phyloP scores from a whole-genome alignment of 2,888 invertebrate species.

The Drosophila gaucha region DNA sequence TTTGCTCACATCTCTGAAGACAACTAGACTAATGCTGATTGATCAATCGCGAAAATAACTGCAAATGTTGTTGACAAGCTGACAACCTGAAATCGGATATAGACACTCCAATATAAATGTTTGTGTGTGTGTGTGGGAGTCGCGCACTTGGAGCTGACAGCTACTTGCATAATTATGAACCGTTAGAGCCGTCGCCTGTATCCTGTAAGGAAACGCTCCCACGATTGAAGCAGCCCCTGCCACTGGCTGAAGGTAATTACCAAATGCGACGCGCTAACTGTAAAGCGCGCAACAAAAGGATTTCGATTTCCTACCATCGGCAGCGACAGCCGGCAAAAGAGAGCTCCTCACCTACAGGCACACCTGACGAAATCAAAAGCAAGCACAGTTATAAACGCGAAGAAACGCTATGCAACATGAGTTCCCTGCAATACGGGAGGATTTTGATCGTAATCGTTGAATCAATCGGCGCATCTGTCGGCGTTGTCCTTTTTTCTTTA shows the following conservation, averaged over 20 bases:
- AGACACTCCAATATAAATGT: slow-evolving; percentile 1
- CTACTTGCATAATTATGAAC: slow-evolving; percentile 69
- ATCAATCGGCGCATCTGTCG: slow-evolving; percentile 73
- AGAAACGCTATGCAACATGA: slow-evolving; percentile 51
- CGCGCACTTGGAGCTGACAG: slow-evolving; percentile 34
- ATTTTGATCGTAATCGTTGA: slow-evolving; percentile 41
- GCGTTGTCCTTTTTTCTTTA: slow-evolving; percentile 45
- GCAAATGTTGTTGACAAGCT: slow-evolving; percentile 35
- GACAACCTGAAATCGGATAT: slow-evolving; percentile 34
- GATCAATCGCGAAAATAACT: slow-evolving; percentile 51
- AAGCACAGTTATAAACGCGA: slow-evolving; percentile 65
- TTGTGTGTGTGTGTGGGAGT: slow-evolving; percentile 16
- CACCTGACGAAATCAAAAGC: slow-evolving; percentile 80
- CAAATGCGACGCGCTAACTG: slow-evolving; percentile 59
- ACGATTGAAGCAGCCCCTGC: slow-evolving; percentile 26
- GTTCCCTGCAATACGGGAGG: slow-evolving; percentile 30
- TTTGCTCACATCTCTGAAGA: slow-evolving; percentile 23
- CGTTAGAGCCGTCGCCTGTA: slow-evolving; percentile 60
- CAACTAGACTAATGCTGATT: slow-evolving; percentile 72
- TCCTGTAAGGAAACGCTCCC: slow-evolving; percentile 63
- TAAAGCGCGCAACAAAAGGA: slow-evolving; percentile 76
- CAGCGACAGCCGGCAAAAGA: slow-evolving; percentile 41
- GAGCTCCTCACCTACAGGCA: slow-evolving; percentile 27
- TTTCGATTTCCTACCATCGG: slow-evolving; percentile 68
- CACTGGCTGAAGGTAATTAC: slow-evolving; percentile 43